Evolutionary conservation across 2,797 vertebrate species (phyloP).

Genomic region (Halcyon badia): DNA sequence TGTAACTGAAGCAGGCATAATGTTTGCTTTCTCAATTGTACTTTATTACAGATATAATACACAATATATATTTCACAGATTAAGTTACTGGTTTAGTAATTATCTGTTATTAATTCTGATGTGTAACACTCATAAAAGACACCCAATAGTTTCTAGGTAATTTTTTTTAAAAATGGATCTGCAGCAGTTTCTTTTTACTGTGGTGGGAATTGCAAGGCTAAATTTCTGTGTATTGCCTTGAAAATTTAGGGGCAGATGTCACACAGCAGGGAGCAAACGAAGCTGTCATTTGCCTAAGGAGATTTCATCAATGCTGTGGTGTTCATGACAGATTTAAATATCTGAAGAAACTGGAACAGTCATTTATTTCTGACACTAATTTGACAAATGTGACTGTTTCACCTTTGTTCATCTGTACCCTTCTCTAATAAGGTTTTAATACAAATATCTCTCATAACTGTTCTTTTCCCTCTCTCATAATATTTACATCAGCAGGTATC

Average conservation of each 20-base stretch:
- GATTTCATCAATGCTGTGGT: not conserved
- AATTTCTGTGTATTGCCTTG: not conserved
- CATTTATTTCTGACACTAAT: not conserved
- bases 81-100: not conserved
- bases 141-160: not conserved
- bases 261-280: conserved; percentile 12
- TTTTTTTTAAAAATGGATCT: not conserved
- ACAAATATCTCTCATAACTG: not conserved
- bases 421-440: not conserved
- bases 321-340: not conserved
- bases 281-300: conserved; percentile 9
- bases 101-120: not conserved
- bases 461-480: not conserved
- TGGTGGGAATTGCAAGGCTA: not conserved
- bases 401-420: not conserved
- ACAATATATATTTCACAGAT: not conserved
- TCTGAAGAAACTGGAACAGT: not conserved
- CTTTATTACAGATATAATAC: not conserved
- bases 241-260: conserved; percentile 23
- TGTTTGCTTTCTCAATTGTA: not conserved
- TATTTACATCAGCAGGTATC: not conserved
- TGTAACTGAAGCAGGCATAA: not conserved
- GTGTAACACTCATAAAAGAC: not conserved
- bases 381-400: not conserved
- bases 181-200: not conserved